Conservation (phyloP, 2,888 invertebrate species). For the Melanophora roralis region DNA sequence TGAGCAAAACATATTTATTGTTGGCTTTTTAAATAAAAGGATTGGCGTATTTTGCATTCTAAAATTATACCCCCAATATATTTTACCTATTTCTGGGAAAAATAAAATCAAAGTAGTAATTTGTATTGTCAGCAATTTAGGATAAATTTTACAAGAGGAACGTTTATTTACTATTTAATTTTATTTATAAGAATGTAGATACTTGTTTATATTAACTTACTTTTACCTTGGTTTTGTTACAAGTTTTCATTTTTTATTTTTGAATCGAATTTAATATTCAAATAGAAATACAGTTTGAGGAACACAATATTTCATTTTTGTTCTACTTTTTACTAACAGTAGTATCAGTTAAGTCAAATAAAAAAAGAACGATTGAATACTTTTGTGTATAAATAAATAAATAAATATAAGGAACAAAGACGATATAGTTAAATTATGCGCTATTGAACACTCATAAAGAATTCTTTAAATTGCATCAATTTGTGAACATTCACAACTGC, state of each 20-base stretch:
- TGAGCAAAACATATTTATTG: too few species aligned
- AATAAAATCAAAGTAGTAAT: not conserved
- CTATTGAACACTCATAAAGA: conserved; percentile 58
- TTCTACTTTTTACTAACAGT: conserved; percentile 11
- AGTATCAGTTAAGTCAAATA: conserved; percentile 29
- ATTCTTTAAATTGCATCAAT: conserved; percentile 62
- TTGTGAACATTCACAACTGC: conserved; percentile 44
- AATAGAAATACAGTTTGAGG: conserved; percentile 22
- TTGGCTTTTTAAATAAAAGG: too few species aligned
- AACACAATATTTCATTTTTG: not conserved
- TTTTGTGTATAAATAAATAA: not conserved
- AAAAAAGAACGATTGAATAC: not conserved
- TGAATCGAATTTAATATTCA: conserved; percentile 49
- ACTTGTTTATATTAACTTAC: conserved; percentile 24
- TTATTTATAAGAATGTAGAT: too few species aligned
- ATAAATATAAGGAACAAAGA: conserved; percentile 42
- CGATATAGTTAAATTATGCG: conserved; percentile 56
- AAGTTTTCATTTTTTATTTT: conserved; percentile 39
- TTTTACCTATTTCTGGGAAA: too few species aligned
- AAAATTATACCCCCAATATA: too few species aligned
- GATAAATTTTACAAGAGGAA: not conserved
- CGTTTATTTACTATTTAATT: not conserved
- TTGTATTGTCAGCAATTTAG: conserved; percentile 27
- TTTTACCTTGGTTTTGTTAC: conserved; percentile 20
- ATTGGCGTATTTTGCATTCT: too few species aligned